Percentiles rank a stretch among this genome's conserved stretches.
Evolutionary conservation across 1,140 invertebrate genomes (phyloP).

Genomic region (Panagrolaimus sp.): DNA sequence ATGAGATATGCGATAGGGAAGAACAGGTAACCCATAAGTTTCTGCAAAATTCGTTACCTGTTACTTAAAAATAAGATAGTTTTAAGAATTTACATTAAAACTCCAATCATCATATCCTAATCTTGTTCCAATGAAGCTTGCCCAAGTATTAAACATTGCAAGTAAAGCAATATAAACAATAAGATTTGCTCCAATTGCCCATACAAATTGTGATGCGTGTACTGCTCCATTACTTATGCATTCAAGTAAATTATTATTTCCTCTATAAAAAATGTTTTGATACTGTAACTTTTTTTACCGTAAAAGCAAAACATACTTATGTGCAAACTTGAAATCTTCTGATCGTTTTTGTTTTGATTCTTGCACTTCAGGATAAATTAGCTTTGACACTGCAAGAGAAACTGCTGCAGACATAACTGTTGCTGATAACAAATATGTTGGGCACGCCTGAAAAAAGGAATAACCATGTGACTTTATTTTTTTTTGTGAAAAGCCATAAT

Average conservation of each 20-base stretch:
- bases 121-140: slow-evolving; percentile 72
- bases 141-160: slow-evolving; percentile 72
- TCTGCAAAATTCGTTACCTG: slow-evolving; percentile 61
- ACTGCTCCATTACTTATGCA: slow-evolving; percentile 67
- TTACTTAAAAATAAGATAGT: slow-evolving; percentile 4
- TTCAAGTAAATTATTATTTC: slow-evolving; percentile 79
- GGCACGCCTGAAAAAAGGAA: slow-evolving; percentile 59
- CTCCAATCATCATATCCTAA: slow-evolving; percentile 63
- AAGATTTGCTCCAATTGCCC: slow-evolving; percentile 82
- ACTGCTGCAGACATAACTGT: slow-evolving; percentile 91
- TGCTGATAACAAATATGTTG: slow-evolving; percentile 68
- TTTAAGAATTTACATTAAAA: slow-evolving; percentile 36
- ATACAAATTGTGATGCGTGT: slow-evolving; percentile 67
- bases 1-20: slow-evolving; percentile 74
- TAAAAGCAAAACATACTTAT: no score
- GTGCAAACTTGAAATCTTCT: slow-evolving; percentile 42
- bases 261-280: slow-evolving; percentile 62
- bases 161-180: slow-evolving; percentile 81
- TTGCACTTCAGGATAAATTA: slow-evolving; percentile 82
- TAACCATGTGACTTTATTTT: neutral
- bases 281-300: slow-evolving; percentile 63
- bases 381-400: slow-evolving; percentile 77
- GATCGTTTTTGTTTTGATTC: slow-evolving; percentile 49
- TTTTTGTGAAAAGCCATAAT: neutral
- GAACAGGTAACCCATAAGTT: slow-evolving; percentile 75